Percentiles rank a stretch among this genome's conserved stretches.
These are phyloP conservation scores for Onychomys leucogaster DNA, from an alignment of 2,797 vertebrate genomes.

Conservation along the genomic window DNA sequence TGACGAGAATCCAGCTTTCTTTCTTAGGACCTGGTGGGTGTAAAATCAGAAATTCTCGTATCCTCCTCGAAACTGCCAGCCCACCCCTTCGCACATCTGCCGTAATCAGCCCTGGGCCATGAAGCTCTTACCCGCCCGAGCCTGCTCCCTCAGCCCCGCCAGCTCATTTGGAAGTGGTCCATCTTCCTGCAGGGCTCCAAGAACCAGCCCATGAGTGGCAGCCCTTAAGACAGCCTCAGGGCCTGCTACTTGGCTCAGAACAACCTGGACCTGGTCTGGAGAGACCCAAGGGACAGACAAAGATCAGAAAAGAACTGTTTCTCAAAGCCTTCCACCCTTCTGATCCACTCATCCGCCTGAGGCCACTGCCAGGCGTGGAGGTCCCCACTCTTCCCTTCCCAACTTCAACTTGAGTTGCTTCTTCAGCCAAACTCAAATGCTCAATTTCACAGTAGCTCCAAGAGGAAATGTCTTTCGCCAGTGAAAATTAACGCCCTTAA, in stretches of 20 bases:
- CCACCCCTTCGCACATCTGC: neutral
- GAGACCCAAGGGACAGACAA: slow-evolving; percentile 22
- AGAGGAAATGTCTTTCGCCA: neutral
- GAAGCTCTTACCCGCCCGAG: slow-evolving; percentile 60
- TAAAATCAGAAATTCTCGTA: slow-evolving; percentile 1
- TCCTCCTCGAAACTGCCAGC: neutral
- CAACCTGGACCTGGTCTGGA: slow-evolving; percentile 79
- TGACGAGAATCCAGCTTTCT: slow-evolving; percentile 56
- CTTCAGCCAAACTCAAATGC: slow-evolving; percentile 33
- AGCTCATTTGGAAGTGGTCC: slow-evolving; percentile 64
- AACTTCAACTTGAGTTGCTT: neutral
- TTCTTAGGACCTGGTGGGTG: slow-evolving; percentile 68
- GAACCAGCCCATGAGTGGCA: slow-evolving; percentile 78
- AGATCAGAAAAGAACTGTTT: neutral
- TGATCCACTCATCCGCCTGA: neutral
- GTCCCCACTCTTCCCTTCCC: slow-evolving; percentile 18
- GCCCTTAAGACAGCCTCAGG: slow-evolving; percentile 81
- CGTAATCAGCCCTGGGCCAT: rapidly evolving
- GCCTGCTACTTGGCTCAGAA: slow-evolving; percentile 73
- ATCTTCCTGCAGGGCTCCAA: slow-evolving; percentile 66
- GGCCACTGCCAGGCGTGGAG: neutral
- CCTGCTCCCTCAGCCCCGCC: slow-evolving; percentile 37
- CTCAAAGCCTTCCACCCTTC: neutral
- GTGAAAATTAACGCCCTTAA: slow-evolving; percentile 28
- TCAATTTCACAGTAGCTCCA: neutral